Conservation (phyloP, 2,797 vertebrate genomes). For the Amazonetta brasiliensis region DNA sequence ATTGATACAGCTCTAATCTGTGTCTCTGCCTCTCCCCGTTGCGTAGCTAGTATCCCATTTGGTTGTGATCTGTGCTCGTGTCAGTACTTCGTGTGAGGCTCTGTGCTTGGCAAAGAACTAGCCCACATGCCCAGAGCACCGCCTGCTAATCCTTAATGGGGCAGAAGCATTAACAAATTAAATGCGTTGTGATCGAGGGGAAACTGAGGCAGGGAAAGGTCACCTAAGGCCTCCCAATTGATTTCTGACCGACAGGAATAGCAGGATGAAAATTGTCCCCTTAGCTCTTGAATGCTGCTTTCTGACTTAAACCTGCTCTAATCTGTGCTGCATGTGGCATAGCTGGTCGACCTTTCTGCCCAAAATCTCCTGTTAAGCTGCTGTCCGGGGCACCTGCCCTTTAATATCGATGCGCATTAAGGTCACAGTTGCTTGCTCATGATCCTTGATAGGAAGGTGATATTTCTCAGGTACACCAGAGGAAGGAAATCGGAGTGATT, state of each 20-base stretch:
- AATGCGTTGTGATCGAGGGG: background rate
- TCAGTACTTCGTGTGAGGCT: background rate
- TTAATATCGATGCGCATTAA: background rate
- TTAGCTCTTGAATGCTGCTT: background rate
- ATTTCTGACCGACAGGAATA: background rate
- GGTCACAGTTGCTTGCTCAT: conserved; percentile 3
- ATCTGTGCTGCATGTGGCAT: background rate
- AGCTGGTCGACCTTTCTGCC: background rate
- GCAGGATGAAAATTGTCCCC: background rate
- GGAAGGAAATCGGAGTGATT: background rate
- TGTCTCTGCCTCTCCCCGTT: conserved; percentile 17
- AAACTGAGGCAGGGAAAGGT: background rate
- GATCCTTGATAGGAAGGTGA: background rate
- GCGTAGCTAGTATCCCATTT: background rate
- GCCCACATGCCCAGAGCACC: background rate
- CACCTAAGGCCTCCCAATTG: background rate
- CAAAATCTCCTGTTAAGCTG: background rate
- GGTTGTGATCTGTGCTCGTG: background rate
- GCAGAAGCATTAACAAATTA: background rate
- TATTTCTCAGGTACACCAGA: background rate
- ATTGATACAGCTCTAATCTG: conserved; percentile 15
- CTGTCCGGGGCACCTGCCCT: background rate
- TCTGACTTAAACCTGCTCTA: background rate
- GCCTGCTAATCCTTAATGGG: background rate
- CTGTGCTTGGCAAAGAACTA: background rate